Conservation (phyloP, 2,888 invertebrate genomes). For the Bellardia pandia region DNA sequence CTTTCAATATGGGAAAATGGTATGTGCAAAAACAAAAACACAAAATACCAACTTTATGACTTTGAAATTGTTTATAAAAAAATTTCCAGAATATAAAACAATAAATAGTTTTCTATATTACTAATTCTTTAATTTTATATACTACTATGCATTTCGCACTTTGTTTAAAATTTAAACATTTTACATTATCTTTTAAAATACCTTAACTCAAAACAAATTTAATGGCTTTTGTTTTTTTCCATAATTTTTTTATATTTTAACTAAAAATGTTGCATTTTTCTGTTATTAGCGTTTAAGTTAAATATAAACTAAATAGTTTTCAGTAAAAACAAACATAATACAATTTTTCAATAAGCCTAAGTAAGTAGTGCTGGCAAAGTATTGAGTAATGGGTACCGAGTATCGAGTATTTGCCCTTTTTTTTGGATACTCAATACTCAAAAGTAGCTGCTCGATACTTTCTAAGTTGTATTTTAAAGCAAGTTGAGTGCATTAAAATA, state of each 20-base stretch:
- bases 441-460: no score
- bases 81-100: not conserved
- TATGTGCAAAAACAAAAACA: slow-evolving; percentile 8
- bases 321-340: no score
- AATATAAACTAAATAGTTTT: no score
- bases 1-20: slow-evolving; percentile 9
- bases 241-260: not conserved
- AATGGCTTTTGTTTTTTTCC: not conserved
- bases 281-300: no score
- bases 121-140: not conserved
- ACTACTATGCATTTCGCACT: not conserved
- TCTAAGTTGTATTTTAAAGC: no score
- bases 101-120: not conserved
- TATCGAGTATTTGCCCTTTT: no score
- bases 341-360: no score
- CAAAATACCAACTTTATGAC: not conserved
- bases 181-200: not conserved
- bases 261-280: not conserved
- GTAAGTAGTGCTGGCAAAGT: no score
- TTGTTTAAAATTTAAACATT: not conserved
- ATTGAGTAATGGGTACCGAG: no score
- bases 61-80: slow-evolving; percentile 10
- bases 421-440: no score
- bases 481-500: no score
- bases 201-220: not conserved